A percentile compares a stretch with the other conserved stretches of the same genome.
phyloP scores from a whole-genome alignment of 1,140 invertebrate genomes.

The Platorchestia sp. region DNA sequence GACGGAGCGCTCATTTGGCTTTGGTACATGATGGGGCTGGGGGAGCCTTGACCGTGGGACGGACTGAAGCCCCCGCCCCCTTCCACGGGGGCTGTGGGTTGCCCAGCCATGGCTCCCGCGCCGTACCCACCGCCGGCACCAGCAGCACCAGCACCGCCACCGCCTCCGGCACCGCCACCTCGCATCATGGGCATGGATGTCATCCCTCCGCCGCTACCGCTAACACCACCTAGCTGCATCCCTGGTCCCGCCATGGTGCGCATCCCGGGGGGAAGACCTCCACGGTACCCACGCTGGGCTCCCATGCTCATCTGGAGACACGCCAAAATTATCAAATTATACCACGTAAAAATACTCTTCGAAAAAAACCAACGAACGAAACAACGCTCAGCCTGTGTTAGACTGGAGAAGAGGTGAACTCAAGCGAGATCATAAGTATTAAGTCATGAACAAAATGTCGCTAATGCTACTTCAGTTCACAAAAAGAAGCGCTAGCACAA shows the following conservation, averaged over 20 bases:
- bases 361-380: too few relatives aligned
- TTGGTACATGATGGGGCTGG: constrained; percentile 26
- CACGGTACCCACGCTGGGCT: neutral
- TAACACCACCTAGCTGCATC: neutral
- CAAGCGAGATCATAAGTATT: neutral
- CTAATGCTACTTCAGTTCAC: neutral
- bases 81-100: neutral
- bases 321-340: neutral
- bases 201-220: neutral
- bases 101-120: constrained; percentile 10
- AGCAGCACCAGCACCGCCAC: neutral
- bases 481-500: neutral
- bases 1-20: neutral
- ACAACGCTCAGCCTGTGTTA: too few relatives aligned
- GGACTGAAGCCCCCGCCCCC: constrained; percentile 31
- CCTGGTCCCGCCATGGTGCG: neutral
- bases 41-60: constrained; percentile 1
- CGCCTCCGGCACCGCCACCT: neutral
- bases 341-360: neutral
- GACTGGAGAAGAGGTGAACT: neutral
- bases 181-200: constrained; percentile 10
- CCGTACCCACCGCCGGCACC: neutral
- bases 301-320: constrained; percentile 18
- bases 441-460: neutral
- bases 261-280: neutral